Base-by-base conservation (phyloP, 2,797 vertebrate species). In the Tarsius wallacei region DNA sequence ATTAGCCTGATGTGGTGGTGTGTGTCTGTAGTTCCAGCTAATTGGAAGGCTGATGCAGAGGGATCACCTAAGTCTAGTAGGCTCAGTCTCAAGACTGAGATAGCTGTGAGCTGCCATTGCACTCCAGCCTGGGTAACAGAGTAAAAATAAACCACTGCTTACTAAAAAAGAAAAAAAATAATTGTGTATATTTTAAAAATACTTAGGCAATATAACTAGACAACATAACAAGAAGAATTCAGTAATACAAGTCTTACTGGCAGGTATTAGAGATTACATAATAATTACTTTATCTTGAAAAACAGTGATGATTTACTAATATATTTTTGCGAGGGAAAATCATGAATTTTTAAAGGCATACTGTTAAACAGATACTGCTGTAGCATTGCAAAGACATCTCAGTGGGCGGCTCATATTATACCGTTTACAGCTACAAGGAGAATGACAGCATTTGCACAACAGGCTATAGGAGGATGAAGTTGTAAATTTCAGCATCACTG, bases 271-370 rank as follows among this genome's bases (percentile, higher is more conserved):
- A 89, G 53, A 83, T 78, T 49, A 47, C 3, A 49, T 21, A 1
- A 82, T 94, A 87, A 42, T 57, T 78, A 33, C 53, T 82, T 88
- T 59, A 85, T 9, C 61, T 83, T 90, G 71, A 77, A 26, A 80
- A 89, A 3, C 4, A 63, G 10, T 22, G 11, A 80, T 31, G 7
- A 24, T 64, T 95, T 17, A 78, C 5, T 78, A 28, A 47, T 53
- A 78, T 24, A 7, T 76, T 76, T 49, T 63, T n/a, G 9, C 33
- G 2, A 84, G 87, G 7, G 3, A 81, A 64, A 90, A 51, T 42
- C 33, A 83, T n/a, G 71, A 76, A 64, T 22, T 42, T 73, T 82
- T 74, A 31, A 3, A 53, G 61, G 22, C 16, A 17, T 26, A 14
- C 16, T 71, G 21, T 74, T 70, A 36, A n/a, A 26, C 0, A 14